Conservation (phyloP, 2,797 vertebrate genomes). For the Trichosurus vulpecula region DNA sequence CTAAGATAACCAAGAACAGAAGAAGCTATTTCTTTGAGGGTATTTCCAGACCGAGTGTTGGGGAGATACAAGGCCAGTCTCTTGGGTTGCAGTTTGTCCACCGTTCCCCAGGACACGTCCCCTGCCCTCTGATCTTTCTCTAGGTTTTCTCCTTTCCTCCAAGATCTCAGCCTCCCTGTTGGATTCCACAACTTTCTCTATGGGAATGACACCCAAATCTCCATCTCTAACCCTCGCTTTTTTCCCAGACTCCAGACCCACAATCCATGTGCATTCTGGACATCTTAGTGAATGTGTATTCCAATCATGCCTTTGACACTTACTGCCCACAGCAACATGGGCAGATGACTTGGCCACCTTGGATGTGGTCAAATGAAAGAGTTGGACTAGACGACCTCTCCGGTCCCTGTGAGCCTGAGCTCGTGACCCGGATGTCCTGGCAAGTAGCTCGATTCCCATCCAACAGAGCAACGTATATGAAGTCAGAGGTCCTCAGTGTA, state of each 20-base stretch:
- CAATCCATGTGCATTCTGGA: not conserved
- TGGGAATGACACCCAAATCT: not conserved
- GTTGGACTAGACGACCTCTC: not conserved
- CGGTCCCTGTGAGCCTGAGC: not conserved
- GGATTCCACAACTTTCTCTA: not conserved
- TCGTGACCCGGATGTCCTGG: not conserved
- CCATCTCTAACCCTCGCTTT: not conserved
- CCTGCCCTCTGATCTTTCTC: not conserved
- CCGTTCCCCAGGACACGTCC: not conserved
- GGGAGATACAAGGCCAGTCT: not conserved
- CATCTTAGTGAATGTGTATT: not conserved
- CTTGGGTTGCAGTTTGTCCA: not conserved
- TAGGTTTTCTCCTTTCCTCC: not conserved
- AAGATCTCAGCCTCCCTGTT: not conserved
- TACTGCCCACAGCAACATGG: not conserved
- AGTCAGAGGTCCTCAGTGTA: not conserved
- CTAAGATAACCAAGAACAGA: not conserved
- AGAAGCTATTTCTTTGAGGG: not conserved
- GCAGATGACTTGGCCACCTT: not conserved
- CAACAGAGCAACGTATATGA: not conserved
- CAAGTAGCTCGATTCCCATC: not conserved
- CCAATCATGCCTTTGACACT: not conserved
- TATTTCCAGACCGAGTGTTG: not conserved
- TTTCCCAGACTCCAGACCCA: not conserved
- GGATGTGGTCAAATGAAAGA: not conserved